Base-by-base conservation (phyloP, 2,113 vertebrate species). In the Ibidorhyncha struthersii region DNA sequence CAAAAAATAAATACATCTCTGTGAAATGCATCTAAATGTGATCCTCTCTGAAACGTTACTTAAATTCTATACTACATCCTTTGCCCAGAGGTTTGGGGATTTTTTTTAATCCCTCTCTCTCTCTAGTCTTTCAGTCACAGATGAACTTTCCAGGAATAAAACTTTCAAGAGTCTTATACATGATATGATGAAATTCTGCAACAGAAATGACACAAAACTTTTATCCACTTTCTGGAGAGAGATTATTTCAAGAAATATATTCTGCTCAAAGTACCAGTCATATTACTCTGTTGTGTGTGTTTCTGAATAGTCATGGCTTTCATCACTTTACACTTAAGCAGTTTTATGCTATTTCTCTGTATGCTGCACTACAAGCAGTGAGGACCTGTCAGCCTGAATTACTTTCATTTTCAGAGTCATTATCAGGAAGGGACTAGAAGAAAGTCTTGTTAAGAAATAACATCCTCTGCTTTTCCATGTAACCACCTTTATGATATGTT, bases 111-210 rank as follows among this genome's bases (percentile, higher is more conserved):
- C 61, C 30, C 10, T 62, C 10, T 53, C 52, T 53, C 52, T 21
- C 21, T 74, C 26, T 40, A 43, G 41, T 55, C 79, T 72, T 79
- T 55, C 49, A 69, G 73, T 73, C 49, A 82, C 17, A 38, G 62
- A 56, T 72, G 58, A 93, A 82, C 73, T 89, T 91, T 89, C 81
- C 72, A 95, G 84, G 91, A 89, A 87, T 73, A 82, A 93, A 94
- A 93, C 30, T 89, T 95, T 69, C 32, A 74, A 72, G 56, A 72
- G 43, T 45, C 62, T 92, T 56, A 38, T 2, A 29, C 10, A 13
- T 1, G 16, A 49, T 29, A 53, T 0, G 0, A 66, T 4, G 10
- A 56, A 92, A 76, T 71, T 74, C 52, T 74, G 69, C 47, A 32
- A 22, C 20, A 67, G 82, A 78, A 91, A 72, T 56, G 29, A 59